Evolutionary conservation across 2,888 invertebrate genomes (phyloP).

Genomic region (Celastrina argiolus): DNA sequence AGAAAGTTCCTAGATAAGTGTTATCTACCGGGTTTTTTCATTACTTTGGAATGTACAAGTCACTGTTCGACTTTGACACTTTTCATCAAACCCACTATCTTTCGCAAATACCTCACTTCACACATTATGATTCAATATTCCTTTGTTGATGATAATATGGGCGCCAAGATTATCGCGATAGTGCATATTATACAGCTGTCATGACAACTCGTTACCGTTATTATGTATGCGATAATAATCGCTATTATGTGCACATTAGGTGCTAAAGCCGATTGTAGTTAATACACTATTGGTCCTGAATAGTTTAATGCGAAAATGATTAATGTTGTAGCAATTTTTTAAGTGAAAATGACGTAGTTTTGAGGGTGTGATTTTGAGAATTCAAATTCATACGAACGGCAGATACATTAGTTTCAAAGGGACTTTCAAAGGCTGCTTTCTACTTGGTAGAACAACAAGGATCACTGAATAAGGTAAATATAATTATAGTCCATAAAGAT

Average conservation of each 20-base stretch:
- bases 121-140: constrained; percentile 14
- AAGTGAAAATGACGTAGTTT: background rate
- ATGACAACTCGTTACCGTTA: background rate
- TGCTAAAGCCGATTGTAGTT: background rate
- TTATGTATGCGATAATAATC: constrained; percentile 8
- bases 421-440: too few species aligned
- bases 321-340: background rate
- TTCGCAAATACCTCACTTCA: background rate
- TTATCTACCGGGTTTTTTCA: too few species aligned
- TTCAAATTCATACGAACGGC: too few species aligned
- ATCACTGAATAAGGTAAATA: too few species aligned
- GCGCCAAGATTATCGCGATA: constrained; percentile 19
- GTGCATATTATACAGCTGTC: constrained; percentile 10
- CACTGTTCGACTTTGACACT: constrained; percentile 2
- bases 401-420: too few species aligned
- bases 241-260: background rate
- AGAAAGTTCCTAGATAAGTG: too few species aligned
- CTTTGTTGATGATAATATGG: constrained; percentile 14
- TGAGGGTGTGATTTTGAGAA: background rate
- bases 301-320: background rate
- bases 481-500: too few species aligned
- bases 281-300: background rate
- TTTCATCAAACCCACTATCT: constrained; percentile 8
- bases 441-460: too few species aligned
- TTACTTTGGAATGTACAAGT: background rate